Evolutionary conservation across 2,797 vertebrate species (phyloP), one percentile per base, ranked within the genome.

Genomic region (Pampus argenteus): DNA sequence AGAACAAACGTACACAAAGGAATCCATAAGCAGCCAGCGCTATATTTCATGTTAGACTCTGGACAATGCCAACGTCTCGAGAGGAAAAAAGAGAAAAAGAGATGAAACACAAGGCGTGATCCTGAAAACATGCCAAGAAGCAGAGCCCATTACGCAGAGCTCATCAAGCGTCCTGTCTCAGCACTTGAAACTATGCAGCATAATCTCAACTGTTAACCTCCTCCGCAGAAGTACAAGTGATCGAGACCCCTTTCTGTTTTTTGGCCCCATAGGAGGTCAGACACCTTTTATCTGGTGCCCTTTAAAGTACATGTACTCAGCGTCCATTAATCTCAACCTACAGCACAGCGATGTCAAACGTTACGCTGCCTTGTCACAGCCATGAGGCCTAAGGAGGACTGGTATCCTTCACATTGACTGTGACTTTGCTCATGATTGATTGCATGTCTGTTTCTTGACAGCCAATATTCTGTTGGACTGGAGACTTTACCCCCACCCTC

Each of bases 361-460:
- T 75, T 71, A 78, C 52, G 66, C 78, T 66, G 70, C 64, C 71
- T 76, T 75, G 89, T 88, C 86, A 82, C 71, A 59, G 65, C 63
- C 25, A 56, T 14, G 40, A 61, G 79, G 69, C 79, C 83, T 48
- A 38, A 81, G 51, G 45, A 87, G 76, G 78, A 90, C 83, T 57
- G 69, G 68, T 83, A 91, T 90, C 89, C 89, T 93, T 93, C 88
- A 88, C 86, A 72, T 81, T 76, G 79, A 42, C 84, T 84, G 69
- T 90, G 91, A 92, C 91, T 92, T 93, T 93, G 88, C 66, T 55
- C 66, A 9, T 92, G 93, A 94, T 93, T 93, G 92, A 94, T 94
- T 83, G 82, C 81, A 68, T 82, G 90, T 88, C 85, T 82, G 66
- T 83, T 83, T 80, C 79, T 84, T 93, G 91, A 93, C 87, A 92